phyloP scores from a whole-genome alignment of 2,113 vertebrate genomes.

The western clawed frog (Xenopus tropicalis) region UCB_Xtro_10.0 CM004451.2:67243501-67244000 shows the following conservation, averaged over 20 bases:
- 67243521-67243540: no score
- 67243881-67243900: neutral
- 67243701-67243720: conserved; percentile 93
- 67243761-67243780: conserved; percentile 94
- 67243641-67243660: neutral
- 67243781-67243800: conserved; percentile 93
- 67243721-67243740: conserved; percentile 95
- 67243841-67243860: neutral
- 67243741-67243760: conserved; percentile 89
- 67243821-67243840: conserved; percentile 28
- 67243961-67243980: no score
- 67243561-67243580: no score
- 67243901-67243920: no score
- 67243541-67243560: no score
- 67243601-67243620: neutral
- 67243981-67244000: no score
- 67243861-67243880: no score
- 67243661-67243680: neutral
- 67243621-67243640: neutral
- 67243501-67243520: no score
- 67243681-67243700: conserved; percentile 88
- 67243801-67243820: conserved; percentile 95
- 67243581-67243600: neutral
- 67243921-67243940: no score
- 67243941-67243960: no score